A percentile compares a stretch with the other conserved stretches of the same genome.
These are phyloP conservation scores for Centropyge bicolor DNA, from an alignment of 2,797 vertebrate genomes.

Conservation along the genomic window DNA sequence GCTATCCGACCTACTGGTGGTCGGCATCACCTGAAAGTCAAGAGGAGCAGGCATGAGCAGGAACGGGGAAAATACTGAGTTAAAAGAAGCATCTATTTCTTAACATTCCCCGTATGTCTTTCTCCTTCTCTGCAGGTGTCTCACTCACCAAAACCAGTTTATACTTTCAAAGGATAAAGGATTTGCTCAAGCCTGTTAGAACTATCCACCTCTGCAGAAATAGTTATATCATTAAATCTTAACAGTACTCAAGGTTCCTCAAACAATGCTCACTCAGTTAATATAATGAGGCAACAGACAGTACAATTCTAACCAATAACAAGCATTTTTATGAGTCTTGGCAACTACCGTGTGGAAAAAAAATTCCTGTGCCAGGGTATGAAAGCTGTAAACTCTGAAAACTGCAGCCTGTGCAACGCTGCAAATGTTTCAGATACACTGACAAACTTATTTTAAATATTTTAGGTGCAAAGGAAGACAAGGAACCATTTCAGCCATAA, in stretches of 20 bases:
- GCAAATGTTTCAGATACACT: background rate
- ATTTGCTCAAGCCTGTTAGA: background rate
- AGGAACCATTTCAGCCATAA: background rate
- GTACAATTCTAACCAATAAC: constrained; percentile 3
- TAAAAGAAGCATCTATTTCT: background rate
- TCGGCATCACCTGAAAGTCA: constrained; percentile 21
- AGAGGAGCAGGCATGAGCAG: background rate
- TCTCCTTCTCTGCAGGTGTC: background rate
- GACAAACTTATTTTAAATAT: background rate
- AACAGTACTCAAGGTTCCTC: background rate
- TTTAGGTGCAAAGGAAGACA: background rate
- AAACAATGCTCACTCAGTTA: background rate
- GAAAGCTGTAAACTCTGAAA: background rate
- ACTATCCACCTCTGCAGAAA: background rate
- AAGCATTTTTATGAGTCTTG: constrained; percentile 16
- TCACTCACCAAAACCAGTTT: background rate
- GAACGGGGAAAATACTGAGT: constrained; percentile 2
- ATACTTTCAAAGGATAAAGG: background rate
- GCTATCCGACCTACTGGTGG: constrained; percentile 13
- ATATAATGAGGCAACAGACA: background rate
- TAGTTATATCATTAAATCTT: background rate
- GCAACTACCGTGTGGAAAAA: background rate
- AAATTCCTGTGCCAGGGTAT: background rate
- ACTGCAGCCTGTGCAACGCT: background rate
- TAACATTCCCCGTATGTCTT: background rate